phyloP scores from a whole-genome alignment of 2,113 vertebrate species.

The Ailurus styani region DNA sequence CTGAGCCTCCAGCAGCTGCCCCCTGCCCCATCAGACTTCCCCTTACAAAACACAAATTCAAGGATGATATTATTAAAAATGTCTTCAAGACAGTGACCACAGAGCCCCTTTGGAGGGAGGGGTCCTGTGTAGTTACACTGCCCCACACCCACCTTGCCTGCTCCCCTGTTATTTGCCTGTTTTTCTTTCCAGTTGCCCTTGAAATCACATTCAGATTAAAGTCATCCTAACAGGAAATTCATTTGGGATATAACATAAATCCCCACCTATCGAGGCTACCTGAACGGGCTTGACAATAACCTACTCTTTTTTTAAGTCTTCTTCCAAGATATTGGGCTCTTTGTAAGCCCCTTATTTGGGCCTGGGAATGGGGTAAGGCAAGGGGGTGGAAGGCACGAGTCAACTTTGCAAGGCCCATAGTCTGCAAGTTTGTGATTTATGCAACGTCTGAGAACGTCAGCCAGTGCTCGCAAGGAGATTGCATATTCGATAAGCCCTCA shows the following conservation, averaged over 20 bases:
- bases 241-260: neutral
- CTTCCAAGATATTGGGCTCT: neutral
- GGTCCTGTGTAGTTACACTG: fast-evolving
- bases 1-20: fast-evolving
- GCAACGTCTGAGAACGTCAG: slow-evolving; percentile 62
- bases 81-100: neutral
- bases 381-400: fast-evolving
- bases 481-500: slow-evolving; percentile 72
- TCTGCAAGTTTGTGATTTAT: slow-evolving; percentile 67
- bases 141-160: neutral
- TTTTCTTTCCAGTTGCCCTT: neutral
- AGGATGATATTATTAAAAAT: neutral
- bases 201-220: slow-evolving; percentile 56
- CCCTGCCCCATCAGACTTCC: fast-evolving
- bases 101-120: neutral
- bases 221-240: slow-evolving; percentile 68
- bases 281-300: neutral
- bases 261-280: neutral
- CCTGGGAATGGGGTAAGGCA: neutral
- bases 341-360: fast-evolving
- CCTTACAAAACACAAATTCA: neutral
- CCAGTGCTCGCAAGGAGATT: slow-evolving; percentile 65
- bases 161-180: neutral
- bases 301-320: neutral
- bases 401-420: slow-evolving; percentile 55